Base-by-base conservation (phyloP, 2,888 invertebrate genomes). In the Balanococcus diminutus region DNA sequence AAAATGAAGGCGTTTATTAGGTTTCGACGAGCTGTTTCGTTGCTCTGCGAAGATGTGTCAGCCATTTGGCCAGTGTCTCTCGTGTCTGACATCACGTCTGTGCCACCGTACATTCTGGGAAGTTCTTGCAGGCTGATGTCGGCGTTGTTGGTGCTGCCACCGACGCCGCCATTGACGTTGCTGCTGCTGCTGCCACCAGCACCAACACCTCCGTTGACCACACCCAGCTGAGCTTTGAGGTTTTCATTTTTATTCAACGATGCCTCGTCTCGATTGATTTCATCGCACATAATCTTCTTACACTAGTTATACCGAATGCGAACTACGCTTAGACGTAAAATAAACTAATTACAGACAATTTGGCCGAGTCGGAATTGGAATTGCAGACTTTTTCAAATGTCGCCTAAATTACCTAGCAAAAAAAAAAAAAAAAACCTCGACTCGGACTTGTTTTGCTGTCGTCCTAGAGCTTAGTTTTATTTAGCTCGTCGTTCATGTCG, bases 261-360 rank as follows among this genome's bases (percentile, higher is more conserved):
- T 14, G 25, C 61, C 61, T 61, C 25, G 3, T 61, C 25, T 25
- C 11, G 61, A 19, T 0, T 22, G 25, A 61, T 61, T 25, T 61
- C 61, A 61, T 61, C 61, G 61, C 61, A 25, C 61, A 61, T 61
- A 61, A 61, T 61, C 61, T 25, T 61, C 25, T 61, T 61, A 61
- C 61, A 61, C 61, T 61, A 61, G 61, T 61, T 61, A 61, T 61
- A 61, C 22, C 22, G 8, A 25, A 25, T 25, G 11, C 61, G 61
- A 61, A 25, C 25, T 25, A 61, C 61, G 11, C 11, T 11, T 61
- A 25, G 8, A 25, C 25, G 61, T 61, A 61, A 61, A 61, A 25
- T 61, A 61, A 46, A n/a, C n/a, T 36, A n/a, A n/a, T n/a, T 46
- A 2, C 1, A n/a, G n/a, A 0, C 14, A 46, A 0, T 5, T 1